Conservation (phyloP, 2,797 vertebrate species). For the Thunnus albacares region DNA sequence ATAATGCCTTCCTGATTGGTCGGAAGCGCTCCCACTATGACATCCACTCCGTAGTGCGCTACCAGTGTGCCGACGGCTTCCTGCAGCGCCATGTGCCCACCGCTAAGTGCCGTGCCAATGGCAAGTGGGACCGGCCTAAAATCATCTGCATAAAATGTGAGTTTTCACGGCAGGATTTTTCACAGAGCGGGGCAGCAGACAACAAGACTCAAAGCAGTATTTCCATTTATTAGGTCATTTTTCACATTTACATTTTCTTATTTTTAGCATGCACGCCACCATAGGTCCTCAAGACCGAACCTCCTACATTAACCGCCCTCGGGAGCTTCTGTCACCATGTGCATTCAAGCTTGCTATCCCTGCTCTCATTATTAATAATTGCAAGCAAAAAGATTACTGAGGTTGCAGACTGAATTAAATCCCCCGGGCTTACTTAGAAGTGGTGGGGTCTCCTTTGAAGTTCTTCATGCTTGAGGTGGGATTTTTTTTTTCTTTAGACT, state of each 20-base stretch:
- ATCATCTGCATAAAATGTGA: slow-evolving; percentile 96
- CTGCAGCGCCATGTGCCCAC: slow-evolving; percentile 93
- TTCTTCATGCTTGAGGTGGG: slow-evolving; percentile 54
- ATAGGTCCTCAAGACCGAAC: slow-evolving; percentile 17
- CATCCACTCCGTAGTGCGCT: slow-evolving; percentile 93
- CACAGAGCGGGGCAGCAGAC: not conserved
- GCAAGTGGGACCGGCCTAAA: slow-evolving; percentile 95
- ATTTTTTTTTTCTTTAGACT: slow-evolving; percentile 7
- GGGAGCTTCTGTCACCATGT: slow-evolving; percentile 55
- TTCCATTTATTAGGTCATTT: slow-evolving; percentile 47
- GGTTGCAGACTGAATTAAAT: slow-evolving; percentile 59
- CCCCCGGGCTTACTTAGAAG: slow-evolving; percentile 56
- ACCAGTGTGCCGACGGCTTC: slow-evolving; percentile 93
- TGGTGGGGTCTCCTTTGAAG: slow-evolving; percentile 68
- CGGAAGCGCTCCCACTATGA: slow-evolving; percentile 92
- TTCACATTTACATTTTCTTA: slow-evolving; percentile 36
- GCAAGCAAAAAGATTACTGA: slow-evolving; percentile 52
- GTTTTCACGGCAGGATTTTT: slow-evolving; percentile 41
- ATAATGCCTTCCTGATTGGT: slow-evolving; percentile 91
- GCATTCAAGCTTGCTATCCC: slow-evolving; percentile 42
- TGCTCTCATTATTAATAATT: slow-evolving; percentile 78
- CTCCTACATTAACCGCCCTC: slow-evolving; percentile 43
- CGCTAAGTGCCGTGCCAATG: slow-evolving; percentile 92
- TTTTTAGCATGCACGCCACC: slow-evolving; percentile 44
- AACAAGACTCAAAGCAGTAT: slow-evolving; percentile 19